Base-by-base conservation (phyloP, 2,113 vertebrate genomes). In the Oplegnathus fasciatus region DNA sequence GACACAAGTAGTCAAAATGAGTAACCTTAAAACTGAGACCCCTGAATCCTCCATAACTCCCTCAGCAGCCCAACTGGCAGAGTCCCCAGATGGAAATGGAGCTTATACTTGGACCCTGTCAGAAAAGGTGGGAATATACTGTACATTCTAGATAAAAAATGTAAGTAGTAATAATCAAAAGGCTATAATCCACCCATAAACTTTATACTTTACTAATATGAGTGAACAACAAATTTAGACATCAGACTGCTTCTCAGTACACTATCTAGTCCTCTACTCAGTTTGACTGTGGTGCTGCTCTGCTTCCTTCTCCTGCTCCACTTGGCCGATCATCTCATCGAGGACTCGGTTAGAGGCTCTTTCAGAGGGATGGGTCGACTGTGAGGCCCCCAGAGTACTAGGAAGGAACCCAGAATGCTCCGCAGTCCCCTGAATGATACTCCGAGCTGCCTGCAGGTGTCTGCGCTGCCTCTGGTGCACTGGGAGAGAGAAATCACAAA, bases 391-490 rank as follows among this genome's bases (percentile, higher is more conserved):
- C 3, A 30, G 57, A n/a, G 44, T 52, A 58, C n/a, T 30, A 10
- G 67, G 68, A 62, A 54, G 72, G 18, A 65, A 44, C 58, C 42
- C 61, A 18, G 30, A 30, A 37, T 20, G 20, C 58, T 95, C 92
- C 0, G 87, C 89, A 30, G 65, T 42, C 2, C 70, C 17, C 26
- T 97, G 93, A 90, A 99, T 94, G 88, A 99, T 91, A 52, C 80
- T 89, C 60, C 95, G 96, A 82, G 97, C 97, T 4, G 97, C 97
- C 0, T 94, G 88, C 67, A 98, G 91, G 86, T 98, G 97, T 79
- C 95, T 96, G 13, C 91, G 94, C 93, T 99, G 97, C 57, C 93
- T 96, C 0, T 92, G 94, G 73, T 92, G 96, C 92, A 98, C 98
- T 99, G 93, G 1, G 2, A 28, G 18, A 72, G 24, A 75, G 30